Evolutionary conservation across 1,140 invertebrate species (phyloP).

Genomic region (Luehdorfia chinensis): DNA sequence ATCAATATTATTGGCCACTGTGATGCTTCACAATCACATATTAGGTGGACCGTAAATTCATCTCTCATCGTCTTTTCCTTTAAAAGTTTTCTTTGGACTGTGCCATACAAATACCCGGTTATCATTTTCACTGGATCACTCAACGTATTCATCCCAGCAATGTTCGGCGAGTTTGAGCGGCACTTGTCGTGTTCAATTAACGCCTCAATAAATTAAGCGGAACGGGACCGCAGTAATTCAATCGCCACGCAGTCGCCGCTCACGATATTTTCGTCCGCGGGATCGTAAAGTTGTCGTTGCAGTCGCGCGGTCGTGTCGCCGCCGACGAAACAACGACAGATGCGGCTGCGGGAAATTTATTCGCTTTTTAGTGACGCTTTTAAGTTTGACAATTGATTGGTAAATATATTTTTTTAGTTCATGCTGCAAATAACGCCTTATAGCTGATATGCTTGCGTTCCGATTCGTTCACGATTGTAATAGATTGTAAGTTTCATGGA

Average conservation of each 20-base stretch:
- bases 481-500: too few relatives aligned
- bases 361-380: constrained; percentile 2
- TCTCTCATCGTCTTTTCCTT: too few relatives aligned
- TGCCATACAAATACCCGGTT: too few relatives aligned
- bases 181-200: constrained; percentile 41
- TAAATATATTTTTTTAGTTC: too few relatives aligned
- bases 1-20: too few relatives aligned
- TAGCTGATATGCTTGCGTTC: too few relatives aligned
- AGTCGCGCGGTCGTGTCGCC: constrained; percentile 20
- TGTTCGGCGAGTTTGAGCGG: constrained; percentile 2
- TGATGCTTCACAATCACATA: too few relatives aligned
- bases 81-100: too few relatives aligned
- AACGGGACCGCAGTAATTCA: constrained; percentile 43
- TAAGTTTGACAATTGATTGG: not conserved
- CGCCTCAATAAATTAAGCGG: constrained; percentile 48
- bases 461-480: too few relatives aligned
- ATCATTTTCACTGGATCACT: too few relatives aligned
- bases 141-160: not conserved
- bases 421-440: too few relatives aligned
- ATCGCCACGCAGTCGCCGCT: constrained; percentile 36
- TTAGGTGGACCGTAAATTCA: too few relatives aligned
- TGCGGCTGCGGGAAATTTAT: constrained; percentile 24
- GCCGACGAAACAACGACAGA: constrained; percentile 21
- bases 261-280: constrained; percentile 57
- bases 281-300: constrained; percentile 51